These are phyloP conservation scores for Halichondria panicea DNA, from an alignment of 37 sponge, comb jelly and placozoan species.

Conservation along the genomic window DNA sequence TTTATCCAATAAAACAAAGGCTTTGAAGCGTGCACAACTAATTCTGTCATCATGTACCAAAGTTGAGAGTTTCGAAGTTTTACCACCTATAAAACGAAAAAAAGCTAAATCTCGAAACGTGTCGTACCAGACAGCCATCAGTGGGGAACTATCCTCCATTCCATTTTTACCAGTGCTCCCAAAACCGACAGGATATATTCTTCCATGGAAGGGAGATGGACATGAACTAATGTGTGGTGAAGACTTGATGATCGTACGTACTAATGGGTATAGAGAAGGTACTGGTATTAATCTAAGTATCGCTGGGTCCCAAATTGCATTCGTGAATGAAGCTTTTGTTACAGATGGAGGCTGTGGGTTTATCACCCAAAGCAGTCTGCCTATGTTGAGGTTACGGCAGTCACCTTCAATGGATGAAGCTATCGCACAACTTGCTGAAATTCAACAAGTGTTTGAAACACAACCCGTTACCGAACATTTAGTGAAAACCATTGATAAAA, in stretches of 20 bases:
- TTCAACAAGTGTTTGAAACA: conserved; percentile 1
- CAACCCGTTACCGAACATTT: neutral
- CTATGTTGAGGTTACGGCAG: conserved; percentile 1
- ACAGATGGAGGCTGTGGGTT: conserved; percentile 17
- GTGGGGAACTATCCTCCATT: too few relatives aligned
- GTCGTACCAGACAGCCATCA: too few relatives aligned
- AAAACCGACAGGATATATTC: conserved; percentile 20
- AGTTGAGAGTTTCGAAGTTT: too few relatives aligned
- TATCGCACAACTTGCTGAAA: conserved; percentile 17
- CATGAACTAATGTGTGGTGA: conserved; percentile 19
- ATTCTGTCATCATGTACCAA: too few relatives aligned
- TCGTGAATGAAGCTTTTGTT: neutral
- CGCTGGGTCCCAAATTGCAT: conserved; percentile 31
- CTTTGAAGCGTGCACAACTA: conserved; percentile 7
- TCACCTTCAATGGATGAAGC: conserved; percentile 23
- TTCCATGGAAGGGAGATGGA: conserved; percentile 40
- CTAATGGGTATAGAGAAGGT: too few relatives aligned
- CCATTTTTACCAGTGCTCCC: conserved; percentile 45
- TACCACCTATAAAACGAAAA: too few relatives aligned
- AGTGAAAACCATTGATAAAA: neutral
- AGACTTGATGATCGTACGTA: conserved; percentile 27
- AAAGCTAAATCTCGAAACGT: too few relatives aligned
- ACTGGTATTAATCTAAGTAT: neutral
- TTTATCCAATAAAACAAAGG: conserved; percentile 1
- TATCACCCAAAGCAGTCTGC: neutral